A percentile compares a stretch with the other conserved stretches of the same genome.
These are phyloP conservation scores for Bucco capensis DNA, from an alignment of 2,113 vertebrate species.

Conservation along the genomic window DNA sequence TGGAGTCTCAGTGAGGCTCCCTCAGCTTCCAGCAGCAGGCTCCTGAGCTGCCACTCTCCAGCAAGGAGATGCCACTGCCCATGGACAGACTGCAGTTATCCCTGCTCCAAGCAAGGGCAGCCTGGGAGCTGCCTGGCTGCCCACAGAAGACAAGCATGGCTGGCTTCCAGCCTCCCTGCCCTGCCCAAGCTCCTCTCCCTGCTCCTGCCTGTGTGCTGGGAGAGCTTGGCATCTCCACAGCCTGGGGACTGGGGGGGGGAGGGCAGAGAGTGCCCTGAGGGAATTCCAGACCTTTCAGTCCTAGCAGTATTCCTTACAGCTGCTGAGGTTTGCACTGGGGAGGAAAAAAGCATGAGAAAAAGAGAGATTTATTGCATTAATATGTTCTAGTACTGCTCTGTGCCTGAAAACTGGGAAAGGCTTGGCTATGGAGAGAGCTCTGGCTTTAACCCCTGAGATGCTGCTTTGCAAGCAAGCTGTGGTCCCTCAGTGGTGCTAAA, in stretches of 20 bases:
- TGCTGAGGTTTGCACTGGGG: background rate
- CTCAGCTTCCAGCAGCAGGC: too few species aligned
- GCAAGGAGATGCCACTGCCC: too few species aligned
- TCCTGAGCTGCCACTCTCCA: background rate
- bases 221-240: background rate
- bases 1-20: background rate
- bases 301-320: background rate
- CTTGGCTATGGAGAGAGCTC: background rate
- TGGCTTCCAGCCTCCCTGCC: background rate
- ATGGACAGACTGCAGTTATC: too few species aligned
- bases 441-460: background rate
- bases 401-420: background rate
- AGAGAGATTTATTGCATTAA: background rate
- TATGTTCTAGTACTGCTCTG: background rate
- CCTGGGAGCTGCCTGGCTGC: background rate
- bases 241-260: accelerated
- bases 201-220: accelerated
- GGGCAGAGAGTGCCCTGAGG: background rate
- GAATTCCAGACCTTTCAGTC: background rate
- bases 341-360: too few species aligned
- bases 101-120: accelerated
- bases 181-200: accelerated
- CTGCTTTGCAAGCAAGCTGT: background rate
- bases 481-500: background rate
- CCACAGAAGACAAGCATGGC: accelerated